Conservation (phyloP, 2,888 invertebrate genomes). For the Entomobrya proxima region DNA sequence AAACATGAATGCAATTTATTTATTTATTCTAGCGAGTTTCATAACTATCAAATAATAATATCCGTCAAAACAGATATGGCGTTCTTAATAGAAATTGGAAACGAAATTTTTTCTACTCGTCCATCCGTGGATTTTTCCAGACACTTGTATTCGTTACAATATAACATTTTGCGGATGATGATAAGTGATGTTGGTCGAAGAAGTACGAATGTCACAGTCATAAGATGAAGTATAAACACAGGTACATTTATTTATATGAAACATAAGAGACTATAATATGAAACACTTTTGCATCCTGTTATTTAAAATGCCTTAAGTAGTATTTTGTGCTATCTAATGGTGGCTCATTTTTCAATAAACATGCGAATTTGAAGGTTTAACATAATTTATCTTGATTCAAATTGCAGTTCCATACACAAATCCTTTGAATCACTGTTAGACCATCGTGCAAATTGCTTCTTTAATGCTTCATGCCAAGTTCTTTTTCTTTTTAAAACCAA, state of each 20-base stretch:
- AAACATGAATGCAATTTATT: conserved; percentile 61
- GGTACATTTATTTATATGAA: too few species aligned
- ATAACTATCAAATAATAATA: conserved; percentile 44
- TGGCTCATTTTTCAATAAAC: conserved; percentile 54
- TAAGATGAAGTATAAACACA: too few species aligned
- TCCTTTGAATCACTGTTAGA: background rate
- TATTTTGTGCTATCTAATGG: background rate
- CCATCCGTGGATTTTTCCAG: background rate
- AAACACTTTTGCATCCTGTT: too few species aligned
- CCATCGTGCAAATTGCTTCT: background rate
- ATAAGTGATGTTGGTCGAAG: background rate
- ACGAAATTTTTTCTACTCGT: background rate
- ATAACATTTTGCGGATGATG: background rate
- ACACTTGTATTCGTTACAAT: background rate
- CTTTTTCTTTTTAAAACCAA: conserved; percentile 13
- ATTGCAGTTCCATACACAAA: conserved; percentile 21
- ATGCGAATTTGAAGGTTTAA: conserved; percentile 62
- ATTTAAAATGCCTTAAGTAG: too few species aligned
- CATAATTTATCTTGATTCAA: conserved; percentile 49
- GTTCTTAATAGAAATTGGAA: conserved; percentile 39
- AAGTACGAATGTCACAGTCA: too few species aligned
- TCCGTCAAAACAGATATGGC: conserved; percentile 43
- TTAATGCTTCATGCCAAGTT: conserved; percentile 42
- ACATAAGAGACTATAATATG: too few species aligned
- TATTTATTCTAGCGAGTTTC: conserved; percentile 44